Conservation (phyloP, 92 coral and sea anemone genomes). For the Phenganax subtilis region DNA sequence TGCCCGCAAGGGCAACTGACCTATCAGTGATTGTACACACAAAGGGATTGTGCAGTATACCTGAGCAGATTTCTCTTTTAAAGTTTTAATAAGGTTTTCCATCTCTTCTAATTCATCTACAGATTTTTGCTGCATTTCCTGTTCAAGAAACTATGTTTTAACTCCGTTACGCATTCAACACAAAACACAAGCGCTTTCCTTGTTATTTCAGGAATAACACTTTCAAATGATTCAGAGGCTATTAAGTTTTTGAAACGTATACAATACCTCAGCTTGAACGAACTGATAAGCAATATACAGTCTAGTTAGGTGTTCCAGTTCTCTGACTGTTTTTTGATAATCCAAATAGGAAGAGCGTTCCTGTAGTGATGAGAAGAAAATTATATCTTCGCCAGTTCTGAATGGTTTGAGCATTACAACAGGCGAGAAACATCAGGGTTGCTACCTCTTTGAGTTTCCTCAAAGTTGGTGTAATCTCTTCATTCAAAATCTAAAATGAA, state of each 20-base stretch:
- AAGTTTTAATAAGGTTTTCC: slow-evolving; percentile 59
- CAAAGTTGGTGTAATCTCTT: slow-evolving; percentile 89
- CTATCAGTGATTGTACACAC: too few relatives aligned
- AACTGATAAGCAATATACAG: slow-evolving; percentile 85
- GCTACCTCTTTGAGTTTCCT: slow-evolving; percentile 84
- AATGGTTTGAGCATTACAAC: background rate
- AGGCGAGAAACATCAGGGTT: background rate
- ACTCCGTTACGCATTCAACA: background rate
- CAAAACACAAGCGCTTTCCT: background rate
- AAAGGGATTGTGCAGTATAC: slow-evolving; percentile 25
- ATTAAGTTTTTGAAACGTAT: background rate
- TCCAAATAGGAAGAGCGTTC: slow-evolving; percentile 92
- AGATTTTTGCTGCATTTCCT: slow-evolving; percentile 81
- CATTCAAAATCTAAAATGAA: slow-evolving; percentile 70
- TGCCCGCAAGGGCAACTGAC: too few relatives aligned
- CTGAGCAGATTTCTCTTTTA: slow-evolving; percentile 59
- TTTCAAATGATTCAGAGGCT: background rate
- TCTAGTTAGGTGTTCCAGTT: slow-evolving; percentile 85
- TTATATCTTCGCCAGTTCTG: too few relatives aligned
- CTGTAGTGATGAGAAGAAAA: background rate
- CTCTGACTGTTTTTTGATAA: slow-evolving; percentile 90
- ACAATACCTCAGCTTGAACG: slow-evolving; percentile 82
- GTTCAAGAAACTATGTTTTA: background rate
- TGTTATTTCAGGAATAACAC: background rate
- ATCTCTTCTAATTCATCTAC: slow-evolving; percentile 68